Percentiles rank a stretch among this genome's conserved stretches.
phyloP scores from a whole-genome alignment of 30 jellyfish, hydroid and myxozoan genomes.

The Clytia hemisphaerica region DNA sequence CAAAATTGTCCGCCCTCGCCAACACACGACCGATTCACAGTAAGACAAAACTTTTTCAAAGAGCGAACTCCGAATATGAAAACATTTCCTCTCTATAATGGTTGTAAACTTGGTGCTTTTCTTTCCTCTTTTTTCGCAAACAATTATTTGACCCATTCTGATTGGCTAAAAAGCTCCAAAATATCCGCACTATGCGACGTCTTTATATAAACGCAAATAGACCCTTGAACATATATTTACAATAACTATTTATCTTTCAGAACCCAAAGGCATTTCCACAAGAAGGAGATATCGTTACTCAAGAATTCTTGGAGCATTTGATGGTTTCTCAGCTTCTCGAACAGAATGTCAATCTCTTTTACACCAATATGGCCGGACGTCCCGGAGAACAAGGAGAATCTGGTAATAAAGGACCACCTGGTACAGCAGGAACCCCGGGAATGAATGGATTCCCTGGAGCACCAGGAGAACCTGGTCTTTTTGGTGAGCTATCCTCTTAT shows the following conservation, averaged over 20 bases:
- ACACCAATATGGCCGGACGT: constrained; percentile 99
- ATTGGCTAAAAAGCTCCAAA: too few relatives aligned
- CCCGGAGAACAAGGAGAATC: constrained; percentile 99
- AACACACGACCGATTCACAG: constrained; percentile 22
- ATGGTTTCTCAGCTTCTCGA: constrained; percentile 98
- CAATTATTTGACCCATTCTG: too few relatives aligned
- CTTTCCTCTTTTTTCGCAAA: too few relatives aligned
- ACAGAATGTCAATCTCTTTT: constrained; percentile 90
- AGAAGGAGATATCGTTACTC: constrained; percentile 98
- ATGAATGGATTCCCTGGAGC: constrained; percentile 95
- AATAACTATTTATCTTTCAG: constrained; percentile 20
- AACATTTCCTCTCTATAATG: too few relatives aligned
- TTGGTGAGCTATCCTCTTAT: constrained; percentile 59
- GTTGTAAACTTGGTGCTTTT: too few relatives aligned
- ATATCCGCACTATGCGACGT: too few relatives aligned
- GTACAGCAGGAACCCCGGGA: constrained; percentile 96
- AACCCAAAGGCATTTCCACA: constrained; percentile 89
- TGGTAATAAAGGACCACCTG: constrained; percentile 89
- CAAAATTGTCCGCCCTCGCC: constrained; percentile 42
- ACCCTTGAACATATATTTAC: too few relatives aligned
- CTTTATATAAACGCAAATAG: too few relatives aligned
- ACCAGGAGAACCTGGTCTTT: constrained; percentile 98
- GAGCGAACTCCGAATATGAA: too few relatives aligned
- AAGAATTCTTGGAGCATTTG: constrained; percentile 95
- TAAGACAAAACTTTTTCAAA: too few relatives aligned